Evolutionary conservation across 2,888 invertebrate genomes (phyloP), one percentile per base, ranked within the genome.

Genomic region (Cataglyphis livida): DNA sequence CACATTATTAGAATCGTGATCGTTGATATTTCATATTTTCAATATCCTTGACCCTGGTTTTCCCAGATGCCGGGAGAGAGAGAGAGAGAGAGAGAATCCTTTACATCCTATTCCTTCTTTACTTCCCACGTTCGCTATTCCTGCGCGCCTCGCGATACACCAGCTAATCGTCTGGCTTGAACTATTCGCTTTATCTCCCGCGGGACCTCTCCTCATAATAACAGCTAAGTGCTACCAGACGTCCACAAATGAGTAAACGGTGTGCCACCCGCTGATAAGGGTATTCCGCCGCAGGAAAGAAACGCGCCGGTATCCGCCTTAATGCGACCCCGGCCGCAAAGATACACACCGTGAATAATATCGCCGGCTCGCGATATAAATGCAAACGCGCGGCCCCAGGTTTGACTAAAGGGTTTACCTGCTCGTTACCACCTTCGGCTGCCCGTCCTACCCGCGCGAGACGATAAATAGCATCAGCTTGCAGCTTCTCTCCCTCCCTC

Each of bases 281-380:
- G 75, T 86, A 74, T 82, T 82, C 61, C 64, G 21, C 74, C 15
- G 61, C 25, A 41, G 7, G 84, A 81, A 88, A 83, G 75, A 82
- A 86, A 83, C 71, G 71, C 78, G 75, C 61, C 66, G 86, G 82
- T 84, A 86, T 82, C 75, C 84, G 71, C 71, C 71, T 88, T 88
- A 88, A 88, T 82, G 88, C 75, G 64, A 2, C 25, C 66, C 75
- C 76, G 74, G 74, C 66, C 78, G 51, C 73, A 76, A 73, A 64
- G 73, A 83, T 89, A 87, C 85, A 87, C 41, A 21, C 48, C 65
- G 44, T 82, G 89, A 89, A 82, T 87, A 83, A 88, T 85, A 86
- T 84, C 84, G 70, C 82, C 78, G 70, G 41, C 68, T 66, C 79
- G 81, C 68, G 82, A 87, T 89, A 87, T 89, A 88, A 88, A 88